Percentiles rank a stretch among this genome's conserved stretches.
phyloP scores from a whole-genome alignment of 1,140 invertebrate genomes.

The Hyles euphorbiae region DNA sequence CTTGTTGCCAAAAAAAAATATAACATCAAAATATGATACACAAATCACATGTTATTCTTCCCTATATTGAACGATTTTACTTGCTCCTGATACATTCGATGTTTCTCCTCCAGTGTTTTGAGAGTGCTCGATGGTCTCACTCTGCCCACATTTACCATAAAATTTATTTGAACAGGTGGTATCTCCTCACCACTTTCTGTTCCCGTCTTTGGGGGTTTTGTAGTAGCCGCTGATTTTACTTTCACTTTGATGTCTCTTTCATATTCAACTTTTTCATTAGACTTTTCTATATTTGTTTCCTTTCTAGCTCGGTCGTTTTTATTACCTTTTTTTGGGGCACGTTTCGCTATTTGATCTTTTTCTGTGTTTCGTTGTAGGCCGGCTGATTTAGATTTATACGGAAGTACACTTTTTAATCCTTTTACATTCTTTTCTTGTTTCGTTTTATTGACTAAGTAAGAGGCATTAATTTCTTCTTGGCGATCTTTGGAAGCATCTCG shows the following conservation, averaged over 20 bases:
- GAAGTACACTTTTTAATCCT: constrained; percentile 25
- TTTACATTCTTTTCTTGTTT: constrained; percentile 29
- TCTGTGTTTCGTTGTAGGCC: constrained; percentile 21
- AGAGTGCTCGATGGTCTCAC: constrained; percentile 47
- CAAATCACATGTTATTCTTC: constrained; percentile 16
- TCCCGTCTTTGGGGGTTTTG: constrained; percentile 26
- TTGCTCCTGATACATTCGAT: constrained; percentile 58
- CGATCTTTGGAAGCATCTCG: constrained; percentile 9
- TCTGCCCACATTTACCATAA: constrained; percentile 48
- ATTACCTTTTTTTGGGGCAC: background rate
- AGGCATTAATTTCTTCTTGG: constrained; percentile 28
- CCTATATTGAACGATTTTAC: constrained; percentile 45
- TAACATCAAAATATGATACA: too few relatives aligned
- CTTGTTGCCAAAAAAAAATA: too few relatives aligned
- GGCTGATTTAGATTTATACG: constrained; percentile 31
- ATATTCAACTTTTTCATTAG: constrained; percentile 1
- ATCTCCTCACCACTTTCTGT: constrained; percentile 12
- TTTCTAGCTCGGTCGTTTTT: constrained; percentile 10
- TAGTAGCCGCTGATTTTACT: constrained; percentile 28
- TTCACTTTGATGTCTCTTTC: constrained; percentile 7
- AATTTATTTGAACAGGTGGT: constrained; percentile 51
- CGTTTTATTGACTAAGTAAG: constrained; percentile 53
- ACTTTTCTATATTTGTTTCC: constrained; percentile 1
- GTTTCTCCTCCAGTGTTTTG: constrained; percentile 54
- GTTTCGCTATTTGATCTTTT: constrained; percentile 8